Conservation (phyloP, 2,888 invertebrate species). For the Xestia ashworthii region DNA sequence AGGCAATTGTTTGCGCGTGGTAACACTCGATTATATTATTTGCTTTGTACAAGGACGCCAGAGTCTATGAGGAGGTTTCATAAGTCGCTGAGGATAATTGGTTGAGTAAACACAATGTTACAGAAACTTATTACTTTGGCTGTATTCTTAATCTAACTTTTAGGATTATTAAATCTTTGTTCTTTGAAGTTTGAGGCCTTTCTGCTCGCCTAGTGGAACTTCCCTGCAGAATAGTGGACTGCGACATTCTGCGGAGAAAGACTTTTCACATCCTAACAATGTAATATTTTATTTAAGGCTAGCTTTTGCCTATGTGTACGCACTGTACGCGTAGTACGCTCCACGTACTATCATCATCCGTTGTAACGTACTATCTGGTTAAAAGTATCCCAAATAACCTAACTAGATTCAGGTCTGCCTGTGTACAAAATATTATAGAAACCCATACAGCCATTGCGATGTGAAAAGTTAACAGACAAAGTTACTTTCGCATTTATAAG, state of each 20-base stretch:
- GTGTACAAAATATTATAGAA: not conserved
- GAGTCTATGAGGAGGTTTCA: slow-evolving; percentile 38
- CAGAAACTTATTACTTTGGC: slow-evolving; percentile 23
- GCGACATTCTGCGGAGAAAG: slow-evolving; percentile 18
- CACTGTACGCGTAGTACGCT: not conserved
- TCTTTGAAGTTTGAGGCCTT: slow-evolving; percentile 7
- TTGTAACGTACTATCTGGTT: not conserved
- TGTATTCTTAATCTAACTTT: slow-evolving; percentile 25
- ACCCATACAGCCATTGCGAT: not conserved
- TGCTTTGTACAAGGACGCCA: slow-evolving; percentile 57
- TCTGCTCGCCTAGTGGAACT: not conserved
- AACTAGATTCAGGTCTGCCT: not conserved
- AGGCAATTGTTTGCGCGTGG: slow-evolving; percentile 55
- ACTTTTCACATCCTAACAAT: not conserved
- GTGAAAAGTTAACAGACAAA: not conserved
- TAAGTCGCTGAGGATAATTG: slow-evolving; percentile 46
- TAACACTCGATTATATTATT: slow-evolving; percentile 55
- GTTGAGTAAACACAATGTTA: slow-evolving; percentile 26
- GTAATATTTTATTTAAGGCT: not conserved
- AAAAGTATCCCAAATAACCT: not conserved
- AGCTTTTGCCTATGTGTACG: not conserved
- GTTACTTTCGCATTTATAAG: no score
- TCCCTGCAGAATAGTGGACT: slow-evolving; percentile 10
- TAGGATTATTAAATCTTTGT: slow-evolving; percentile 27
- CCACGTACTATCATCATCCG: not conserved